A percentile compares a stretch with the other conserved stretches of the same genome.
These are phyloP conservation scores for Pocillopora verrucosa DNA, from an alignment of 64 coral and sea anemone species.

Conservation along the genomic window DNA sequence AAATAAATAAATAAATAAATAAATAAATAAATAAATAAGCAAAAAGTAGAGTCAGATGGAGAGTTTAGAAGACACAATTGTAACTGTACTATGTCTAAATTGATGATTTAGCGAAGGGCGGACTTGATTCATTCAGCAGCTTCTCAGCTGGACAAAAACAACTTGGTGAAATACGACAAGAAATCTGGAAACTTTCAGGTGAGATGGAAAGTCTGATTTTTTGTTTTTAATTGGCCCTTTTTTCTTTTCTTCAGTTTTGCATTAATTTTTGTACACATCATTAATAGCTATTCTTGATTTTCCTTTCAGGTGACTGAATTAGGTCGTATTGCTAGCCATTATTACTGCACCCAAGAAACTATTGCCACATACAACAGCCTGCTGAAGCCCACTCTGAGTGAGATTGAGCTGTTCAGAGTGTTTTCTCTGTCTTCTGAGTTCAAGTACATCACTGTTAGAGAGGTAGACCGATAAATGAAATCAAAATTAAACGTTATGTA, in stretches of 20 bases:
- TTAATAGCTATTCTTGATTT: background rate
- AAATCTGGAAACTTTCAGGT: constrained; percentile 99
- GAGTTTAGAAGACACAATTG: background rate
- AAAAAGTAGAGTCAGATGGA: background rate
- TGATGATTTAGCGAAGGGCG: constrained; percentile 75
- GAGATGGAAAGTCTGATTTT: background rate
- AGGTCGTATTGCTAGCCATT: constrained; percentile 94
- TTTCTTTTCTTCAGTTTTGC: background rate
- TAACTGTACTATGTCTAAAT: background rate
- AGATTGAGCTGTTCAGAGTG: constrained; percentile 94
- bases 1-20: too few relatives aligned
- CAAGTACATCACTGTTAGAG: constrained; percentile 91
- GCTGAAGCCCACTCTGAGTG: constrained; percentile 91
- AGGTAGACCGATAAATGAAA: constrained; percentile 28
- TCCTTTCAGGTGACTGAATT: constrained; percentile 84
- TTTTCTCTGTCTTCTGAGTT: constrained; percentile 95
- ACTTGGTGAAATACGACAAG: constrained; percentile 96
- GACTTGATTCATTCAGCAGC: constrained; percentile 96
- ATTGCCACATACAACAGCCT: constrained; percentile 88
- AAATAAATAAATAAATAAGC: too few relatives aligned
- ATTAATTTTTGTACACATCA: background rate
- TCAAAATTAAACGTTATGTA: too few relatives aligned
- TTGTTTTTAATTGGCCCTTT: background rate
- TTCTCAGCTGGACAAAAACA: constrained; percentile 90
- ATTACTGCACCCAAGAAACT: constrained; percentile 92